Conservation (phyloP, 2,888 invertebrate species). For the Coelopa pilipes region DNA sequence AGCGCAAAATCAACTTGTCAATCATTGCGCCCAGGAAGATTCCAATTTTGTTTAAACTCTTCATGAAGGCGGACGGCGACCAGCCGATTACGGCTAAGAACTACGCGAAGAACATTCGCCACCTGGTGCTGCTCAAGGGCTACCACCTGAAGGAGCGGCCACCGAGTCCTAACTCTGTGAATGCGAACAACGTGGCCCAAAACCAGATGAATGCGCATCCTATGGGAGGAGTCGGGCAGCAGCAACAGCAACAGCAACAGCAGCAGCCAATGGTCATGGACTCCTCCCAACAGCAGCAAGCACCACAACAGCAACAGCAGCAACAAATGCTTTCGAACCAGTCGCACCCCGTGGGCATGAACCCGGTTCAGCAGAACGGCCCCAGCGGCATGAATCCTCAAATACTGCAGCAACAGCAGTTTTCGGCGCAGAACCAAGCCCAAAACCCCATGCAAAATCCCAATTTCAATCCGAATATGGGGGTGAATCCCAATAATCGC, state of each 20-base stretch:
- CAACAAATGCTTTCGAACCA: conserved; percentile 39
- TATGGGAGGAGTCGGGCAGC: conserved; percentile 43
- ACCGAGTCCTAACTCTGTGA: conserved; percentile 69
- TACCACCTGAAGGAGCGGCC: conserved; percentile 79
- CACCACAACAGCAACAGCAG: conserved; percentile 47
- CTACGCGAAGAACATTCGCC: conserved; percentile 89
- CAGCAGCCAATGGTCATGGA: conserved; percentile 60
- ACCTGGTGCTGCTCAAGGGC: conserved; percentile 81
- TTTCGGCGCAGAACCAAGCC: conserved; percentile 48
- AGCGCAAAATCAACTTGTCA: conserved; percentile 87
- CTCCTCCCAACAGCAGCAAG: conserved; percentile 52
- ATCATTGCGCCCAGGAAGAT: conserved; percentile 90
- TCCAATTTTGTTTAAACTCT: conserved; percentile 84
- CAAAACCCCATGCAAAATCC: conserved; percentile 58
- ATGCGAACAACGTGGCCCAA: conserved; percentile 47
- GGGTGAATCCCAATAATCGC: conserved; percentile 55
- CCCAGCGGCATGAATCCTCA: conserved; percentile 45
- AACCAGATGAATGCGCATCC: conserved; percentile 54
- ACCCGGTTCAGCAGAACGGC: conserved; percentile 43
- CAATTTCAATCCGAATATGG: conserved; percentile 59
- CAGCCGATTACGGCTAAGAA: conserved; percentile 85
- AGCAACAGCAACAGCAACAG: conserved; percentile 48
- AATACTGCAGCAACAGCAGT: conserved; percentile 51
- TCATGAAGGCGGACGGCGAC: conserved; percentile 91
- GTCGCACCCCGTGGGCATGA: conserved; percentile 42